Conservation (phyloP, 1,140 invertebrate genomes). For the Hirudo medicinalis region DNA sequence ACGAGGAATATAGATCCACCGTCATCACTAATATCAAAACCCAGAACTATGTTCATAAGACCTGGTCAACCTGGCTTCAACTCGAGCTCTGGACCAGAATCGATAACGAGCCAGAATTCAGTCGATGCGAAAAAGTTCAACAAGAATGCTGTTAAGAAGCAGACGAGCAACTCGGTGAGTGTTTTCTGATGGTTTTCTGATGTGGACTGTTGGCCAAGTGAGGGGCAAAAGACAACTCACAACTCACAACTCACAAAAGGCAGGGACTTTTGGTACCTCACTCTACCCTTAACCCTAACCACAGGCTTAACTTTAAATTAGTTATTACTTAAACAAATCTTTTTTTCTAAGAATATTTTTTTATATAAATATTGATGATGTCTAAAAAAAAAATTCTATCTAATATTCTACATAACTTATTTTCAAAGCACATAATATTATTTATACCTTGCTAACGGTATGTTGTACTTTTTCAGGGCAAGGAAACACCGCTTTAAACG, state of each 20-base stretch:
- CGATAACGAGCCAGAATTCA: neutral
- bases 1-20: neutral
- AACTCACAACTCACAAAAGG: too few relatives aligned
- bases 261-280: too few relatives aligned
- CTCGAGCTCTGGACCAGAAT: neutral
- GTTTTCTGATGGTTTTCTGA: neutral
- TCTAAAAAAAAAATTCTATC: too few relatives aligned
- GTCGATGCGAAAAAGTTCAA: neutral
- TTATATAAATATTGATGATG: neutral
- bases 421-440: too few relatives aligned
- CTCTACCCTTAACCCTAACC: too few relatives aligned
- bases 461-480: neutral
- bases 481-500: neutral
- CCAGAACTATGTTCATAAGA: neutral
- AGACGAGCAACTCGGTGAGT: neutral
- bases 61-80: neutral
- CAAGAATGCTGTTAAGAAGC: neutral
- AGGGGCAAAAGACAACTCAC: too few relatives aligned
- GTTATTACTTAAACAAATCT: neutral
- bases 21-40: neutral
- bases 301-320: too few relatives aligned
- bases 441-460: too few relatives aligned
- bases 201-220: too few relatives aligned
- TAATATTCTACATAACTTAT: neutral
- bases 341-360: neutral